Conservation (phyloP, 2,113 vertebrate genomes). For the Elanus axillaris region DNA sequence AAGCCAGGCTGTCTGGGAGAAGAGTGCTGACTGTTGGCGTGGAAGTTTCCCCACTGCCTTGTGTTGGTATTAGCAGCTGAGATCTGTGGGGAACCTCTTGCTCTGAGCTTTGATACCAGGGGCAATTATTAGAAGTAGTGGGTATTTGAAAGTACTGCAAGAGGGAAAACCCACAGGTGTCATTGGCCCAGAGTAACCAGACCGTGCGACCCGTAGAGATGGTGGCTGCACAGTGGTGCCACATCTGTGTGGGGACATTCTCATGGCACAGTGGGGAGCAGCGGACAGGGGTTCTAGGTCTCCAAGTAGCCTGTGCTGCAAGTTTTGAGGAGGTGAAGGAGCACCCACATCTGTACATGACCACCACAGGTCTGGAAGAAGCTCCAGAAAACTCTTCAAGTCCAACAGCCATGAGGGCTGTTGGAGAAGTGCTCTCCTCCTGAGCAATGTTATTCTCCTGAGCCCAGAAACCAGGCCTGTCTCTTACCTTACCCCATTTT, state of each 20-base stretch:
- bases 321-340: neutral
- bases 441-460: neutral
- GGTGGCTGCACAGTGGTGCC: neutral
- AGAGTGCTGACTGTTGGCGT: neutral
- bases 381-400: neutral
- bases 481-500: neutral
- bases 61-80: neutral
- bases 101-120: neutral
- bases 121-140: neutral
- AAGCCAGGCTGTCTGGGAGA: neutral
- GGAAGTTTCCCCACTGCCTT: neutral
- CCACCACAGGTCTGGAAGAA: neutral
- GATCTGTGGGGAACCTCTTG: neutral
- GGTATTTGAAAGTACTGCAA: neutral
- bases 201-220: fast-evolving
- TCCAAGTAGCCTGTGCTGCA: neutral
- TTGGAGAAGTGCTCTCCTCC: neutral
- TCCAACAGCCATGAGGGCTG: neutral
- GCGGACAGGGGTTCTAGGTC: neutral
- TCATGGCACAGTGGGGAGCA: neutral
- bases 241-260: neutral
- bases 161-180: neutral
- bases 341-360: neutral
- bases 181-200: neutral
- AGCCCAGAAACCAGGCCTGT: neutral